Evolutionary conservation across 2,888 invertebrate genomes (phyloP), one percentile per base, ranked within the genome.

Genomic region (Mythimna loreyi): DNA sequence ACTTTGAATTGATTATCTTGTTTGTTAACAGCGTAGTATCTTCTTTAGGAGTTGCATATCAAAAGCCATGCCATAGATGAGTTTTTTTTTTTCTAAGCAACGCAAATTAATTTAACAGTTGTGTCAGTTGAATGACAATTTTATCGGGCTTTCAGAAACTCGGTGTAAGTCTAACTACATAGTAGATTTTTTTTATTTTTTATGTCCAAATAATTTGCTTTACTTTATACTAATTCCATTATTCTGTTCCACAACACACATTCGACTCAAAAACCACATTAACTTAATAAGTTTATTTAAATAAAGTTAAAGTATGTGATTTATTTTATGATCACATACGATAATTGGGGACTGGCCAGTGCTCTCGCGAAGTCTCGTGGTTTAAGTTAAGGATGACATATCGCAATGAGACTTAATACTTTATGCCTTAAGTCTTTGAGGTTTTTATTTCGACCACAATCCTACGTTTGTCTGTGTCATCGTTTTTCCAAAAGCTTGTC

Each of bases 251-350:
- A 62, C 58, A 40, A 60, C 47, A 16, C 55, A 45, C 58, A 55
- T 77, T 62, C 19, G n/a, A 47, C 13, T 52, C 55, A 40, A 66
- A 72, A 36, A 52, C 45, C n/a, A 40, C 25, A 33, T 58, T n/a
- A 58, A 40, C 13, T 50, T 25, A 66, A 65, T 57, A 36, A 73
- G 58, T 66, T 57, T 55, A 65, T 78, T 62, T 21, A 43, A 33
- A 66, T 78, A 61, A 72, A 55, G 55, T 72, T 60, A 49, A 78
- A 57, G 65, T 58, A 57, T 2, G n/a, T 21, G 13, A 33, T 50
- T 50, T 33, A 40, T 78, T 78, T 49, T 36, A 62, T 40, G 19
- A 40, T 52, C 40, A 63, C 50, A 23, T 36, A 52, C 11, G 11
- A 43, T 72, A 78, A 60, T 60, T 75, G 40, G 19, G 33, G 8